A percentile compares a stretch with the other conserved stretches of the same genome.
Evolutionary conservation across 2,888 invertebrate genomes (phyloP).

Genomic region (Disparrhopalites patrizii): DNA sequence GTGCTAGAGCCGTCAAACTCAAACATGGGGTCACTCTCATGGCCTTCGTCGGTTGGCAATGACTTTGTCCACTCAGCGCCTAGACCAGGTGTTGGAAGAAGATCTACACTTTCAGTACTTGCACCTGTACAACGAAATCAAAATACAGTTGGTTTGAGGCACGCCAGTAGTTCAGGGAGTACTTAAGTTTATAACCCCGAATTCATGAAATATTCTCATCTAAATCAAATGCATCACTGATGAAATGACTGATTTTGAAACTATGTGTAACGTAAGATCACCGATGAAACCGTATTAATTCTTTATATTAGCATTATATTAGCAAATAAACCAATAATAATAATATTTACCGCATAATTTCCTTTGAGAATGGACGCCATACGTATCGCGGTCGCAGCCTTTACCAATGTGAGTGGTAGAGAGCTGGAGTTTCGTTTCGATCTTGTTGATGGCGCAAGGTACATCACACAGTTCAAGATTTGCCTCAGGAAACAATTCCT

Average conservation of each 20-base stretch:
- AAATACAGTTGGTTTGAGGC: too few species aligned
- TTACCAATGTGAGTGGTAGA: constrained; percentile 85
- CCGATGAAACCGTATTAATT: too few species aligned
- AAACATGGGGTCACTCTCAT: constrained; percentile 84
- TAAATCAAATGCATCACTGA: too few species aligned
- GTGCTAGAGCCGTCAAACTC: constrained; percentile 90
- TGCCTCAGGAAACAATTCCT: constrained; percentile 75
- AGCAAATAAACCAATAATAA: background rate
- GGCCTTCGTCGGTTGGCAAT: constrained; percentile 74
- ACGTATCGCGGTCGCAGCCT: constrained; percentile 93
- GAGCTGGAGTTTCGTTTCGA: constrained; percentile 59
- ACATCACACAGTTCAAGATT: constrained; percentile 59
- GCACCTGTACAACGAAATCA: constrained; percentile 57
- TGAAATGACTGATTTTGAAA: too few species aligned
- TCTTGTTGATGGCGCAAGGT: constrained; percentile 53
- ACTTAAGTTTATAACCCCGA: too few species aligned
- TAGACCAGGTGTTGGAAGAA: constrained; percentile 76
- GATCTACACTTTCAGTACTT: constrained; percentile 74
- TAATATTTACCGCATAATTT: constrained; percentile 68
- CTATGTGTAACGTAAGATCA: too few species aligned
- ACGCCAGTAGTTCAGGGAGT: too few species aligned
- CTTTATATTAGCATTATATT: too few species aligned
- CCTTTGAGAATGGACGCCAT: constrained; percentile 76
- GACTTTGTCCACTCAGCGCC: constrained; percentile 75
- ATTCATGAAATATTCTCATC: too few species aligned